These are phyloP conservation scores for cat (Felis catus) DNA, from an alignment of 2,113 vertebrate species.

Conservation along the genomic window DNA sequence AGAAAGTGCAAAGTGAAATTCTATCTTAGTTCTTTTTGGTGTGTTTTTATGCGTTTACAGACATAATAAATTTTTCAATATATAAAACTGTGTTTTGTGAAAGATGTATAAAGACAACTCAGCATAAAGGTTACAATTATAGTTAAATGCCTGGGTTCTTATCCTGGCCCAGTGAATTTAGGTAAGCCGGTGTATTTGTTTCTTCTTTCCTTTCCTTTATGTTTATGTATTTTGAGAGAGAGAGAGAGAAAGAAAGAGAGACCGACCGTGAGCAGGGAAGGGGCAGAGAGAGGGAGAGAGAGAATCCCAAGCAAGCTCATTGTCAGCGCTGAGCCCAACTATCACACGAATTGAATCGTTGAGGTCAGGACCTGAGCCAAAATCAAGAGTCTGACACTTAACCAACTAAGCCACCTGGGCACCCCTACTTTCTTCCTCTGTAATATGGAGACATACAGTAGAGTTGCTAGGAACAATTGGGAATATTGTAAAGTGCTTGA, in stretches of 20 bases:
- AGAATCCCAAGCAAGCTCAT: too few species aligned
- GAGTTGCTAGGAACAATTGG: background rate
- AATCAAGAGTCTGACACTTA: too few species aligned
- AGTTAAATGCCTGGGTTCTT: background rate
- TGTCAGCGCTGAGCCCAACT: too few species aligned
- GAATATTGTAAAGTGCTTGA: background rate
- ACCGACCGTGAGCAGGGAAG: too few species aligned
- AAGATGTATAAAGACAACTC: background rate
- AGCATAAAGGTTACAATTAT: background rate
- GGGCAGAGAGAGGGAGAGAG: too few species aligned
- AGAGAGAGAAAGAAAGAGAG: too few species aligned
- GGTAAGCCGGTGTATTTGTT: background rate
- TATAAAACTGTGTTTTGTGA: background rate
- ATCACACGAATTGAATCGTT: too few species aligned
- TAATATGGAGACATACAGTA: background rate
- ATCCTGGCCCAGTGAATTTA: background rate
- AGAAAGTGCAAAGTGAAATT: background rate
- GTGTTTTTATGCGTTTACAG: background rate
- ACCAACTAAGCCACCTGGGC: too few species aligned
- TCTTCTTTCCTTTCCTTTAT: too few species aligned
- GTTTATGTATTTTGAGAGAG: too few species aligned
- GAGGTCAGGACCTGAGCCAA: too few species aligned
- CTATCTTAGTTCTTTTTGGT: background rate
- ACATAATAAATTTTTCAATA: background rate
- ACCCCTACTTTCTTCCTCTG: background rate